Percentiles rank a stretch among this genome's conserved stretches.
Conservation (phyloP, 2,797 vertebrate genomes). For the Tokudaia tokunoshimensis region DNA sequence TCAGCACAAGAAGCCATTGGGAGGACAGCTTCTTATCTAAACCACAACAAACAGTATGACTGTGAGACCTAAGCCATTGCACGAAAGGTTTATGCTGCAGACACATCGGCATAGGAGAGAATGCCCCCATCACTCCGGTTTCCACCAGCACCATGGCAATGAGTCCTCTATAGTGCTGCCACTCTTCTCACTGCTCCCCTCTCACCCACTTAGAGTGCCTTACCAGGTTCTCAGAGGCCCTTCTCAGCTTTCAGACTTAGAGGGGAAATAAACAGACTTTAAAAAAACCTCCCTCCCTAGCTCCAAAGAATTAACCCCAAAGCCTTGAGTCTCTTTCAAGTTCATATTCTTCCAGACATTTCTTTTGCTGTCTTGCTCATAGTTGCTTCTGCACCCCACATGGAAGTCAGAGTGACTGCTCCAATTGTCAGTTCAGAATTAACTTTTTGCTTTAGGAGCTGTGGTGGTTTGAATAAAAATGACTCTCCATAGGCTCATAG, state of each 20-base stretch:
- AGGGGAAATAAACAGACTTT: background rate
- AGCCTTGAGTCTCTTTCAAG: background rate
- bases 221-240: too few relatives aligned
- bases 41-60: too few relatives aligned
- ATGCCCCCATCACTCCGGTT: background rate
- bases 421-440: background rate
- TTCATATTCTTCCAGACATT: background rate
- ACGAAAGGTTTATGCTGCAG: background rate
- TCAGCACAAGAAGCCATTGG: background rate
- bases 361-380: background rate
- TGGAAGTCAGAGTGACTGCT: background rate
- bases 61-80: background rate
- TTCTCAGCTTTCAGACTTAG: background rate
- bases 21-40: background rate
- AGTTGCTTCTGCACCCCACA: background rate
- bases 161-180: too few relatives aligned
- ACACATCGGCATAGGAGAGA: background rate
- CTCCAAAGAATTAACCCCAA: background rate
- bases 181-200: background rate
- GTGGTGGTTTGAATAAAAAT: background rate
- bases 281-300: background rate
- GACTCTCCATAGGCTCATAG: background rate
- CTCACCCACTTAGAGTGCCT: background rate
- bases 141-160: background rate
- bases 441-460: background rate